Evolutionary conservation across 2,113 vertebrate genomes (phyloP).

Genomic region (Lasiurus cinereus): DNA sequence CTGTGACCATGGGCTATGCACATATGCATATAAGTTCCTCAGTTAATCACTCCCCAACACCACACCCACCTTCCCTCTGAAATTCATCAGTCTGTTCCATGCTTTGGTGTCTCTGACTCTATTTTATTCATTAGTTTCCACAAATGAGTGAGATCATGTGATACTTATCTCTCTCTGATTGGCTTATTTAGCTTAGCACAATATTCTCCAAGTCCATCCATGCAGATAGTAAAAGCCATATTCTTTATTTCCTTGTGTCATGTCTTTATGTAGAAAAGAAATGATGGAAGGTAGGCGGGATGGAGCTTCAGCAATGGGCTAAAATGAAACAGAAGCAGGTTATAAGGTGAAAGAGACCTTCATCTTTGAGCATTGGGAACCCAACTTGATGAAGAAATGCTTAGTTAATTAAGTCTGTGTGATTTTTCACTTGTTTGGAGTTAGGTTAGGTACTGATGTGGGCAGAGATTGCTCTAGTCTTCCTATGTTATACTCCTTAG

Average conservation of each 20-base stretch:
- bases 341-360: neutral
- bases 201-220: no score
- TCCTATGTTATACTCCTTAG: neutral
- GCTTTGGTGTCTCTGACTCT: no score
- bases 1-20: no score
- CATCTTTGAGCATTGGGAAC: neutral
- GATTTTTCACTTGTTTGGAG: neutral
- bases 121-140: no score
- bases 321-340: neutral
- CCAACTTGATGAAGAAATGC: neutral
- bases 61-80: no score
- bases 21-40: no score
- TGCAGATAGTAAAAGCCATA: neutral
- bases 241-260: neutral
- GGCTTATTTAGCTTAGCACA: no score
- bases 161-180: no score
- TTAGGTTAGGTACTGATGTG: neutral
- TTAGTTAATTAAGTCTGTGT: neutral
- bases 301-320: neutral
- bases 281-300: neutral
- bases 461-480: neutral
- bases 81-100: no score
- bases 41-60: no score
- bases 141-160: no score
- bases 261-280: neutral